These are phyloP conservation scores for Nycticebus coucang DNA, from an alignment of 2,113 vertebrate genomes.

Conservation along the genomic window DNA sequence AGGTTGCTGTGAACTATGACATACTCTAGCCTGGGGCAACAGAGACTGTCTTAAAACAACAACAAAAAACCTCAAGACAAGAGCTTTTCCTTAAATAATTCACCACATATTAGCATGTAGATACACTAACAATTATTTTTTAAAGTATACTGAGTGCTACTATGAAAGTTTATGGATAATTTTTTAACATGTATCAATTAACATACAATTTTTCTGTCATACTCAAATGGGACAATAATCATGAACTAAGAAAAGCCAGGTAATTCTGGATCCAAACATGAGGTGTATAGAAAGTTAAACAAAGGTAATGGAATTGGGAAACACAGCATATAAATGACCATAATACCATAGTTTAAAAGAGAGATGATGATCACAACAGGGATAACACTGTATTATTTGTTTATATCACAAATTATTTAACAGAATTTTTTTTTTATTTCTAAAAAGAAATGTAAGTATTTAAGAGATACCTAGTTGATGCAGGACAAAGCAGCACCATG, in stretches of 20 bases:
- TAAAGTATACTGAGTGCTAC: neutral
- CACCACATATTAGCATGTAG: neutral
- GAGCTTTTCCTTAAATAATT: neutral
- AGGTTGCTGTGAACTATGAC: no score
- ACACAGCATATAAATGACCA: neutral
- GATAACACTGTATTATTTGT: neutral
- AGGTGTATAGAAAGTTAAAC: neutral
- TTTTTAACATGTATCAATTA: neutral
- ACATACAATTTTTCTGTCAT: neutral
- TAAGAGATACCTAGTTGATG: neutral
- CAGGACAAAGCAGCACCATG: no score
- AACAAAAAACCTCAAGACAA: neutral
- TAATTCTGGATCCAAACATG: neutral
- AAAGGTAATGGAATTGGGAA: neutral
- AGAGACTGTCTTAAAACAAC: no score
- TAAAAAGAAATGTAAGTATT: neutral
- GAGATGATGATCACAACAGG: neutral
- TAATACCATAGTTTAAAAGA: neutral
- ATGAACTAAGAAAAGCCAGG: neutral
- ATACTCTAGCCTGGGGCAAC: no score
- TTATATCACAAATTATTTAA: neutral
- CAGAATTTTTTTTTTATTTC: neutral
- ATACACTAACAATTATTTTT: neutral
- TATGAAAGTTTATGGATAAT: neutral
- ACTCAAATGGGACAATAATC: neutral